These are phyloP conservation scores for Telmatherina bonti DNA, from an alignment of 2,797 vertebrate species.

Conservation along the genomic window DNA sequence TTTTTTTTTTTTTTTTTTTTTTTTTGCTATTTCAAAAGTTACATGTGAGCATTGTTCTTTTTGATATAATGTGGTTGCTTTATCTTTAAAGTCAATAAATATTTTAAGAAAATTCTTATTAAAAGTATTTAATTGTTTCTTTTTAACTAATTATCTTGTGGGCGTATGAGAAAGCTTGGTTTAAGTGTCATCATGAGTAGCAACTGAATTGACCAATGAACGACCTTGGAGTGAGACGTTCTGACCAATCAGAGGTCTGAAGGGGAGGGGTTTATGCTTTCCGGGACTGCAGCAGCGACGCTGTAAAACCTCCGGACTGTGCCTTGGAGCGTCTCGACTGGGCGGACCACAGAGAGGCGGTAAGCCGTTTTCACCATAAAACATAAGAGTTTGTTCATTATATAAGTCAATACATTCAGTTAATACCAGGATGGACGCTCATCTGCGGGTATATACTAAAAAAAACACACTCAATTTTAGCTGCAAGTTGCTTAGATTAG, in stretches of 20 bases:
- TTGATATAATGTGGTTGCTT: conserved; percentile 84
- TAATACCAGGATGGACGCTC: fast-evolving
- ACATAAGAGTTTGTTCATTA: fast-evolving
- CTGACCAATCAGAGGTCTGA: conserved; percentile 52
- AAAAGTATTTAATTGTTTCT: neutral
- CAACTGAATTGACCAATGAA: conserved; percentile 35
- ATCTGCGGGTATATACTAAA: fast-evolving
- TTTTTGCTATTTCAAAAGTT: conserved; percentile 66
- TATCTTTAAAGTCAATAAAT: conserved; percentile 85
- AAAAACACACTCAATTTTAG: neutral
- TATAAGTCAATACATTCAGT: fast-evolving
- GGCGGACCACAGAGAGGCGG: neutral
- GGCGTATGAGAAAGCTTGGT: neutral
- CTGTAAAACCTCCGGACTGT: conserved; percentile 47
- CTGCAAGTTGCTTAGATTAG: neutral
- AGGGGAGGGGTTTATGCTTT: conserved; percentile 48
- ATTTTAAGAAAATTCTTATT: conserved; percentile 77
- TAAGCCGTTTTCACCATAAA: conserved; percentile 12
- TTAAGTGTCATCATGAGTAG: conserved; percentile 7
- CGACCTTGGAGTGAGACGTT: fast-evolving
- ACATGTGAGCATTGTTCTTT: conserved; percentile 83
- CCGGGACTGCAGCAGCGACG: conserved; percentile 24
- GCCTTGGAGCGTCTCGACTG: neutral
- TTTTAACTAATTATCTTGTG: neutral
- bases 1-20: conserved; percentile 64